These are phyloP conservation scores for Drosophila lacteicornis DNA, from an alignment of 1,140 invertebrate genomes.

Conservation along the genomic window DNA sequence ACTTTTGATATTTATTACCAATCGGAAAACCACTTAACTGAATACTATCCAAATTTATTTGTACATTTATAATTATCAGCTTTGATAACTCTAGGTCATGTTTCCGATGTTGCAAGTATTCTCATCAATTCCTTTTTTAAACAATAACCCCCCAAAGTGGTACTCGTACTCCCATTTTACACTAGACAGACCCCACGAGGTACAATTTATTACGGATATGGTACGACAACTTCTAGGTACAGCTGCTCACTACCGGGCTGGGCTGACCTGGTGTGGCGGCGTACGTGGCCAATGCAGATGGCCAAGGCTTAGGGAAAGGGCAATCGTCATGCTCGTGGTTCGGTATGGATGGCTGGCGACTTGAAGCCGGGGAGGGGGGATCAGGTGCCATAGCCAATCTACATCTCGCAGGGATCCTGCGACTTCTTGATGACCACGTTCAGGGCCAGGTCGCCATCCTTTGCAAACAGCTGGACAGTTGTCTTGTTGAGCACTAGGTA, in stretches of 20 bases:
- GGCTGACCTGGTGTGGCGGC: neutral
- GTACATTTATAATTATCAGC: no score
- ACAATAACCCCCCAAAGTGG: no score
- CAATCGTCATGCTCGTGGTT: neutral
- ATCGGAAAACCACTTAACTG: no score
- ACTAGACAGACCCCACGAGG: neutral
- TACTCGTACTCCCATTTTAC: neutral
- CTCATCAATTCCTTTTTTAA: no score
- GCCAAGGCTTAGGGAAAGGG: neutral
- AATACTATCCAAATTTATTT: no score
- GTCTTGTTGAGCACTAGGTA: slow-evolving; percentile 99
- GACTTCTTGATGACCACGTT: slow-evolving; percentile 93
- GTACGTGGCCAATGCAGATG: neutral
- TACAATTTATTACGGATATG: slow-evolving; percentile 7
- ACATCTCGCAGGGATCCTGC: neutral
- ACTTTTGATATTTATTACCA: no score
- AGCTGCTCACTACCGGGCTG: no score
- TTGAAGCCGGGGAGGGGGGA: neutral
- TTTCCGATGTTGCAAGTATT: no score
- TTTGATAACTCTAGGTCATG: no score
- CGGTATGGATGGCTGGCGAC: neutral
- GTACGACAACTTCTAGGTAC: neutral
- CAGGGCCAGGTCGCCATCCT: slow-evolving; percentile 99
- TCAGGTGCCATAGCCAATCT: neutral
- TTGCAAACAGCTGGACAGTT: slow-evolving; percentile 98